Evolutionary conservation across 2,888 invertebrate species (phyloP).

Genomic region (Acheta domesticus): DNA sequence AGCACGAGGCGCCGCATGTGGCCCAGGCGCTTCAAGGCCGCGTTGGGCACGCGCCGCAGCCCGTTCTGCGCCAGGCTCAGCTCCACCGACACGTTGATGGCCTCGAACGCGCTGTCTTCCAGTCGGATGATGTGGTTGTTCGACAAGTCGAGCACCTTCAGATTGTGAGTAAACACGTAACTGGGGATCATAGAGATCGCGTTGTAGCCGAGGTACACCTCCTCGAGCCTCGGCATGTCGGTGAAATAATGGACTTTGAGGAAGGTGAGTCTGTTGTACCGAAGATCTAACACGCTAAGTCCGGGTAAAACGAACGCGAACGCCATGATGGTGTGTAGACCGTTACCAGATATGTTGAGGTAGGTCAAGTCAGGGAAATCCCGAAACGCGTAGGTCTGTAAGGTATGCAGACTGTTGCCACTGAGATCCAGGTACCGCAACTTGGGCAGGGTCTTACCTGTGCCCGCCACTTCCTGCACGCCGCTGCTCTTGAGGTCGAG

Average conservation of each 20-base stretch:
- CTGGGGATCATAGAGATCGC: slow-evolving; percentile 36
- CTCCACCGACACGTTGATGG: slow-evolving; percentile 37
- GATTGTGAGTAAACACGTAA: slow-evolving; percentile 34
- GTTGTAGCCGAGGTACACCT: slow-evolving; percentile 37
- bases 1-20: slow-evolving; percentile 36
- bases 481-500: slow-evolving; percentile 34
- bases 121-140: slow-evolving; percentile 38
- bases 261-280: slow-evolving; percentile 36
- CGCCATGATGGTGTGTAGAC: slow-evolving; percentile 38
- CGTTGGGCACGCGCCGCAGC: slow-evolving; percentile 37
- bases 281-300: slow-evolving; percentile 37
- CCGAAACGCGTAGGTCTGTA: slow-evolving; percentile 37
- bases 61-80: slow-evolving; percentile 38
- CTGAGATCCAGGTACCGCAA: slow-evolving; percentile 37
- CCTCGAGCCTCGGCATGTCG: slow-evolving; percentile 35
- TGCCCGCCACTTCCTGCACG: slow-evolving; percentile 35
- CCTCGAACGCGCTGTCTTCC: slow-evolving; percentile 39
- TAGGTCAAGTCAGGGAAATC: slow-evolving; percentile 37
- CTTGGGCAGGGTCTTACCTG: slow-evolving; percentile 36
- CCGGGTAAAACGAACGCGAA: slow-evolving; percentile 37
- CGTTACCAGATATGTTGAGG: slow-evolving; percentile 39
- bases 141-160: slow-evolving; percentile 36
- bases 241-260: slow-evolving; percentile 37
- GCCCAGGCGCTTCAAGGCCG: slow-evolving; percentile 37
- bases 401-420: slow-evolving; percentile 37